Percentiles rank a stretch among this genome's conserved stretches.
phyloP scores from a whole-genome alignment of 2,113 vertebrate genomes.

The Clarias batrachus region DNA sequence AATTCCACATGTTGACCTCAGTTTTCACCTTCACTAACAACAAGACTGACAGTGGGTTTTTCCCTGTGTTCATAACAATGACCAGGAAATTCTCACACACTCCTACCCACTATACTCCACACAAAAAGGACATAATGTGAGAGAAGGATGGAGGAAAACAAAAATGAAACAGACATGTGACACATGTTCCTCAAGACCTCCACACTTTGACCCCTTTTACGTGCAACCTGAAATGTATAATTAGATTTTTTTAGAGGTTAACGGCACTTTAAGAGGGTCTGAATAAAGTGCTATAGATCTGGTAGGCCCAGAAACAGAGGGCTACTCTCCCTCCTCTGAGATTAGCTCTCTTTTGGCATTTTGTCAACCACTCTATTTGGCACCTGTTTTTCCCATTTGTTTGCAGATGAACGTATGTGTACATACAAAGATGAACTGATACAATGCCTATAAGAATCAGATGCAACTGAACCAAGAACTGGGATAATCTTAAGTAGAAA shows the following conservation, averaged over 20 bases:
- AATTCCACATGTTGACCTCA: neutral
- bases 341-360: slow-evolving; percentile 24
- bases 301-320: neutral
- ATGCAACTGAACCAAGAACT: neutral
- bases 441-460: neutral
- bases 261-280: neutral
- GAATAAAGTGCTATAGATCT: slow-evolving; percentile 14
- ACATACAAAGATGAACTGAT: neutral
- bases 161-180: slow-evolving; percentile 19
- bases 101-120: neutral
- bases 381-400: slow-evolving; percentile 12
- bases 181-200: neutral
- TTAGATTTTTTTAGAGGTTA: neutral
- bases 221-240: slow-evolving; percentile 16
- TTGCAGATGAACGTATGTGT: slow-evolving; percentile 10
- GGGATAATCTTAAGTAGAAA: neutral
- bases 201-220: neutral
- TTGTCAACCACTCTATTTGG: slow-evolving; percentile 28
- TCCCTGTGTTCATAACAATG: slow-evolving; percentile 5
- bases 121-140: slow-evolving; percentile 7
- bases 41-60: neutral
- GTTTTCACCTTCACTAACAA: slow-evolving; percentile 4
- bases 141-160: neutral
- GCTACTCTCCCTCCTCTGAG: slow-evolving; percentile 11
- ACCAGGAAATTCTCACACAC: slow-evolving; percentile 34